These are phyloP conservation scores for Scyliorhinus canicula DNA, from an alignment of 2,797 vertebrate genomes.

Conservation along the genomic window DNA sequence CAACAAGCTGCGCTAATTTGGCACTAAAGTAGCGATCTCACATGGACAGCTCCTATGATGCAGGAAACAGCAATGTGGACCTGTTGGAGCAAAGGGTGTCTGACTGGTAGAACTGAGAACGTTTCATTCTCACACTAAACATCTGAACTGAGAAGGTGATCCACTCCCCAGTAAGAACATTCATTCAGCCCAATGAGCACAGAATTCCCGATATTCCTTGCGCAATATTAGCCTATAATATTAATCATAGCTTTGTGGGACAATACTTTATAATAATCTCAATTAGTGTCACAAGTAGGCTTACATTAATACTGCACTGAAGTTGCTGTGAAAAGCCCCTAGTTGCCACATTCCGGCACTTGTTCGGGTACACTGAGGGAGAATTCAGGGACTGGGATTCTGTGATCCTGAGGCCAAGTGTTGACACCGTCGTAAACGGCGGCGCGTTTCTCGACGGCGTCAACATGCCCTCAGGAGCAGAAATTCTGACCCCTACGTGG, in stretches of 20 bases:
- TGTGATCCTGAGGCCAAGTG: too few relatives aligned
- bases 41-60: neutral
- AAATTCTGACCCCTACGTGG: too few relatives aligned
- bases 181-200: neutral
- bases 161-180: neutral
- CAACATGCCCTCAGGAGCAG: too few relatives aligned
- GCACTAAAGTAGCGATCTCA: neutral
- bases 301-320: too few relatives aligned
- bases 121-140: neutral
- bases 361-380: too few relatives aligned
- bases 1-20: neutral
- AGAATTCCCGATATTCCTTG: neutral
- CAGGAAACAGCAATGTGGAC: neutral
- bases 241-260: neutral
- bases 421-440: too few relatives aligned
- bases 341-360: too few relatives aligned
- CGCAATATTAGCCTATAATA: neutral
- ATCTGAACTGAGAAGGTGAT: neutral
- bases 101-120: neutral
- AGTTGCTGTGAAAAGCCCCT: too few relatives aligned
- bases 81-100: neutral
- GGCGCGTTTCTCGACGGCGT: too few relatives aligned
- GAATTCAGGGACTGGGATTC: too few relatives aligned
- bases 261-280: too few relatives aligned
- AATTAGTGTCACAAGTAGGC: too few relatives aligned